Conservation (phyloP, 2,888 invertebrate species). For the Chrysodeixis includens region DNA sequence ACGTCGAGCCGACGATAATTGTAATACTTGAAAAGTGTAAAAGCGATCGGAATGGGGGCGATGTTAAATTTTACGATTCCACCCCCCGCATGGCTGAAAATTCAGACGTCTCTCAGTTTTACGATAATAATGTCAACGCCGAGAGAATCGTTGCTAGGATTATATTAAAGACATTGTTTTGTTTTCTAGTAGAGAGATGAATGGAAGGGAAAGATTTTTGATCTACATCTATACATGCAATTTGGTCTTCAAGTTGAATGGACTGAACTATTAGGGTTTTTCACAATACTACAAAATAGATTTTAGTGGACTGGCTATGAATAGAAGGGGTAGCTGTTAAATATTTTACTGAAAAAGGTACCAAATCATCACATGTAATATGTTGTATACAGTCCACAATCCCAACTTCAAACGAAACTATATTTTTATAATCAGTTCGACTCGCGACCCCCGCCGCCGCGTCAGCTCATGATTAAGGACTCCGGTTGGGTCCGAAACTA, state of each 20-base stretch:
- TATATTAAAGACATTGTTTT: conserved; percentile 21
- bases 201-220: not conserved
- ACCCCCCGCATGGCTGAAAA: conserved; percentile 6
- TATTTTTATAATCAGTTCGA: too few species aligned
- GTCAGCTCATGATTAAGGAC: too few species aligned
- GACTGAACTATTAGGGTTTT: too few species aligned
- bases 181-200: not conserved
- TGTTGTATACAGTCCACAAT: too few species aligned
- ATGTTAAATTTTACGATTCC: conserved; percentile 50
- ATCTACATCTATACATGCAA: not conserved
- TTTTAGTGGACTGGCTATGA: too few species aligned
- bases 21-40: conserved; percentile 53
- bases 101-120: conserved; percentile 29
- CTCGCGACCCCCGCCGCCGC: too few species aligned
- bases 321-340: too few species aligned
- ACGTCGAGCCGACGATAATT: conserved; percentile 48
- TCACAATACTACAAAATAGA: too few species aligned
- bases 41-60: conserved; percentile 39
- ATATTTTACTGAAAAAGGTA: too few species aligned
- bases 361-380: too few species aligned
- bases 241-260: not conserved
- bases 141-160: conserved; percentile 26
- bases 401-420: too few species aligned
- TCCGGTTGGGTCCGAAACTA: too few species aligned
- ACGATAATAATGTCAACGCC: conserved; percentile 35